phyloP scores from a whole-genome alignment of 2,113 vertebrate genomes.

The Stigmatopora argus region DNA sequence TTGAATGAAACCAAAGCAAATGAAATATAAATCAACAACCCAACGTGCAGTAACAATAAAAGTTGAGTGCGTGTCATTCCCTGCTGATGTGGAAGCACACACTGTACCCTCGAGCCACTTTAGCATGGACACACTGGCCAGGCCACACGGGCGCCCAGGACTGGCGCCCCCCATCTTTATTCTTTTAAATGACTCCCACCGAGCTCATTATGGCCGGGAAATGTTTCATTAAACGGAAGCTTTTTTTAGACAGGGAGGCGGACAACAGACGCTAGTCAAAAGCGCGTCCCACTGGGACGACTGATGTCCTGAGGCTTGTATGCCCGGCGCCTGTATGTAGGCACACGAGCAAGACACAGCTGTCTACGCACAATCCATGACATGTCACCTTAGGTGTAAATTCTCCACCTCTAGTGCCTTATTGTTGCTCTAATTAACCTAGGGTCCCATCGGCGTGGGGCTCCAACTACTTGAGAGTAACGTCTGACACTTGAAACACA shows the following conservation, averaged over 20 bases:
- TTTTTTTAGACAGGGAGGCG: constrained; percentile 25
- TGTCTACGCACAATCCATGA: not conserved
- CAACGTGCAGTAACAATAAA: not conserved
- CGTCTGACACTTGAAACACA: not conserved
- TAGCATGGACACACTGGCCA: constrained; percentile 41
- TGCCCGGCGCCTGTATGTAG: constrained; percentile 33
- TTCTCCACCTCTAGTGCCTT: not conserved
- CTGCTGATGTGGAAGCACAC: not conserved
- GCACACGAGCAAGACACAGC: not conserved
- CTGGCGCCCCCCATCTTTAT: constrained; percentile 50
- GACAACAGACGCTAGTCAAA: constrained; percentile 1
- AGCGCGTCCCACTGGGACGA: constrained; percentile 15
- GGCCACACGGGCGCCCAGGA: constrained; percentile 36
- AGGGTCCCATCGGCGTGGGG: not conserved
- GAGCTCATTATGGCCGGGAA: constrained; percentile 44
- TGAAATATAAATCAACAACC: not conserved
- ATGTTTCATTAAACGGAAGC: constrained; percentile 49
- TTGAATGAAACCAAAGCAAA: not conserved
- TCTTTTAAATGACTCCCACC: constrained; percentile 49
- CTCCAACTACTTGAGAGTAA: not conserved
- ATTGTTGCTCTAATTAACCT: not conserved
- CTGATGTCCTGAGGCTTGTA: constrained; percentile 12
- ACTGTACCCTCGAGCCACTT: constrained; percentile 23
- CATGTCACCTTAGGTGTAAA: constrained; percentile 14
- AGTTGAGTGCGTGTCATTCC: not conserved